A percentile compares a stretch with the other conserved stretches of the same genome.
These are phyloP conservation scores for Scortum barcoo DNA, from an alignment of 2,113 vertebrate genomes.

Conservation along the genomic window DNA sequence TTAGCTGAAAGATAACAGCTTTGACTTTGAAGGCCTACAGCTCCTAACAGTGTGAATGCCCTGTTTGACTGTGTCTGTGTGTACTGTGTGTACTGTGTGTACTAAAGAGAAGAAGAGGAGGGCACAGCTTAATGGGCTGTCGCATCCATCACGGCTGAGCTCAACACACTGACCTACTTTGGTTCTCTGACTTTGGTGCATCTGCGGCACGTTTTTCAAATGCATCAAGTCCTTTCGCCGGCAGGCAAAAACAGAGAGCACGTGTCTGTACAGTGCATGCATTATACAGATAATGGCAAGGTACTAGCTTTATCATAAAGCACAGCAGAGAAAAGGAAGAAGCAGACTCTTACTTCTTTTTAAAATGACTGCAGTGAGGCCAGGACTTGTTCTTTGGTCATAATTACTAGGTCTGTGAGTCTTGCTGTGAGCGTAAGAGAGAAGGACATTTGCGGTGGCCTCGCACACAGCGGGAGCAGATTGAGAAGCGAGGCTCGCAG, in stretches of 20 bases:
- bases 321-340: background rate
- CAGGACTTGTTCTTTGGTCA: background rate
- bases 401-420: background rate
- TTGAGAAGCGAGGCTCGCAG: conserved; percentile 20
- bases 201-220: conserved; percentile 56
- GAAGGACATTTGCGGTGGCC: background rate
- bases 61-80: background rate
- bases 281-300: background rate
- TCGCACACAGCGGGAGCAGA: conserved; percentile 26
- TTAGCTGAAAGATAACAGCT: background rate
- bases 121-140: conserved; percentile 51
- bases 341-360: background rate
- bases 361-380: background rate
- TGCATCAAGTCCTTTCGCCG: conserved; percentile 30
- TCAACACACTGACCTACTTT: conserved; percentile 81
- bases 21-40: conserved; percentile 14
- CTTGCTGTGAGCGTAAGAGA: background rate
- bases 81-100: background rate
- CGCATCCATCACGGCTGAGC: conserved; percentile 66
- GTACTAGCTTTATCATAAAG: background rate
- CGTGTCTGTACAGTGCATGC: background rate
- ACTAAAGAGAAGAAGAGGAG: conserved; percentile 32
- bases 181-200: conserved; percentile 61
- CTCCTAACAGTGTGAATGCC: background rate
- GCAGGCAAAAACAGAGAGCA: conserved; percentile 12